Conservation (phyloP, 2,113 vertebrate species). For the Fregata magnificens region DNA sequence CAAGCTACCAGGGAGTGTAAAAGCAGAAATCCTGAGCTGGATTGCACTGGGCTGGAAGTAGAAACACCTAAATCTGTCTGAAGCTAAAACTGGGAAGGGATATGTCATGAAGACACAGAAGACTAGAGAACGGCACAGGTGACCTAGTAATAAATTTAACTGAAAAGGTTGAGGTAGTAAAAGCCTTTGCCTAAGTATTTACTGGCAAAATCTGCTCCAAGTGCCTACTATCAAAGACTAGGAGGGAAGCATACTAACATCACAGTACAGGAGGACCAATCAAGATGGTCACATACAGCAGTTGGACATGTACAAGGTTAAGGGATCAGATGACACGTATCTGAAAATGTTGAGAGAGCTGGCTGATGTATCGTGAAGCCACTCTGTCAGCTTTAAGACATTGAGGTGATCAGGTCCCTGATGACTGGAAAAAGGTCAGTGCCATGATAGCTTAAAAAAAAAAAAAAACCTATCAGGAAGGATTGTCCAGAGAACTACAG, state of each 20-base stretch:
- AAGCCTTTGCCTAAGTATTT: neutral
- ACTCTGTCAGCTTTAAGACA: neutral
- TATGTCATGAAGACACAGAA: neutral
- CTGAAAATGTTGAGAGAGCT: accelerated
- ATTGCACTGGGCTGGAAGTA: neutral
- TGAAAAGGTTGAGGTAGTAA: neutral
- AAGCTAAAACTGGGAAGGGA: neutral
- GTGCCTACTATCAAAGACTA: too few relatives aligned
- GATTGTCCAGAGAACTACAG: neutral
- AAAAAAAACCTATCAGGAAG: neutral
- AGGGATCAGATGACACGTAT: neutral
- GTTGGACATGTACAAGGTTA: accelerated
- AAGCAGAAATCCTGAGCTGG: neutral
- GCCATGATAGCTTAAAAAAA: neutral
- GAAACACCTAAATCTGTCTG: neutral
- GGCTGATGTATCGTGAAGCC: neutral
- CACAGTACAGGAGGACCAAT: neutral
- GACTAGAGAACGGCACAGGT: neutral
- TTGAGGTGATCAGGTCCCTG: neutral
- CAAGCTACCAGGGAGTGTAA: neutral
- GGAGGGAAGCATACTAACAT: neutral
- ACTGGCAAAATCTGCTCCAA: neutral
- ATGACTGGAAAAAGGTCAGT: neutral
- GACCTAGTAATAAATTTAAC: neutral
- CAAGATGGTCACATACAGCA: neutral